These are phyloP conservation scores for Blastobasis adustella DNA, from an alignment of 2,888 invertebrate species.

Conservation along the genomic window DNA sequence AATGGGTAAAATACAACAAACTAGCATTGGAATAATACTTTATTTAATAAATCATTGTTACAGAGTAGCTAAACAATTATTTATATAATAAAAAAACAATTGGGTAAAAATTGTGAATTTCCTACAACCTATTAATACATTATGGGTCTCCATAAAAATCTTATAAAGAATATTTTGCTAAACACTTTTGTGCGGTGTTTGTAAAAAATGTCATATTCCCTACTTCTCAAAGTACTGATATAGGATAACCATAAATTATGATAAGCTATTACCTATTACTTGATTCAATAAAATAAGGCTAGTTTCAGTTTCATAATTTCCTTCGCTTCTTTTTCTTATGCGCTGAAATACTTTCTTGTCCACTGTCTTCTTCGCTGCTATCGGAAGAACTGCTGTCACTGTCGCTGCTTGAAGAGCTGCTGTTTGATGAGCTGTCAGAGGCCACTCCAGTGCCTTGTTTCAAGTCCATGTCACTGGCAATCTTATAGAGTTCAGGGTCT, in stretches of 20 bases:
- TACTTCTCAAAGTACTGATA: constrained; percentile 9
- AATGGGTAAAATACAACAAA: too few relatives aligned
- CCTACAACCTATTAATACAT: too few relatives aligned
- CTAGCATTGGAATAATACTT: too few relatives aligned
- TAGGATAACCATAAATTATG: neutral
- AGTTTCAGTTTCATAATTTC: constrained; percentile 51
- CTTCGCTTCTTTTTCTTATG: constrained; percentile 87
- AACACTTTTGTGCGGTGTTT: too few relatives aligned
- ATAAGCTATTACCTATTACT: constrained; percentile 29
- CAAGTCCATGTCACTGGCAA: constrained; percentile 90
- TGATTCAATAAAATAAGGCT: constrained; percentile 29
- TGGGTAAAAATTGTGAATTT: too few relatives aligned
- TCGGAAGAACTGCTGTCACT: constrained; percentile 71
- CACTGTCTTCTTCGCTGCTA: constrained; percentile 82
- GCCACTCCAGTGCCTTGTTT: constrained; percentile 92
- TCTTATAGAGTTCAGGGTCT: constrained; percentile 84
- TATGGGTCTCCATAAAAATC: too few relatives aligned
- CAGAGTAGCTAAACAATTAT: too few relatives aligned
- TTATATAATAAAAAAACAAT: too few relatives aligned
- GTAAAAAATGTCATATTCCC: constrained; percentile 14
- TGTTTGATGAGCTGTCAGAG: constrained; percentile 94
- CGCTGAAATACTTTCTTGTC: constrained; percentile 91
- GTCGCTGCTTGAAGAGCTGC: constrained; percentile 84
- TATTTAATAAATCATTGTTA: too few relatives aligned
- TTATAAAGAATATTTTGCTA: too few relatives aligned